Evolutionary conservation across 2,888 invertebrate species (phyloP).

Genomic region (Apantesis nais): DNA sequence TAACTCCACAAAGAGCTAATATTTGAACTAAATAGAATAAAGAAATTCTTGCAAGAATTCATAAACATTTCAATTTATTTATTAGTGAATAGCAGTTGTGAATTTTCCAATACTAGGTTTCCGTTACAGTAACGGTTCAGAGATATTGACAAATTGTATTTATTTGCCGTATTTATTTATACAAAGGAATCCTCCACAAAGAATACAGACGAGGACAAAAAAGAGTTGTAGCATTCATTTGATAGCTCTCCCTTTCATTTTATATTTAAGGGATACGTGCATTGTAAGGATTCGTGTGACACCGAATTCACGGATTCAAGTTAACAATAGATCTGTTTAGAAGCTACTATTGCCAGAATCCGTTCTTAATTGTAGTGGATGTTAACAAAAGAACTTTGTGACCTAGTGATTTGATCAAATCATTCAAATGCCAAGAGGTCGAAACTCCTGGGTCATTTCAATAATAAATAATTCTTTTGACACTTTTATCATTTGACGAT

Average conservation of each 20-base stretch:
- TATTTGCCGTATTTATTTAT: slow-evolving; percentile 17
- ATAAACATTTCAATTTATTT: neutral
- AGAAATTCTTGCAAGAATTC: neutral
- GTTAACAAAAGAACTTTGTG: slow-evolving; percentile 32
- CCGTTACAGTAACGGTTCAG: slow-evolving; percentile 3
- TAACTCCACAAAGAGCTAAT: neutral
- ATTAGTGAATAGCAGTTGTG: neutral
- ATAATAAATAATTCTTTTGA: slow-evolving; percentile 1
- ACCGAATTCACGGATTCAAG: slow-evolving; percentile 24
- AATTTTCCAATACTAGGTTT: slow-evolving; percentile 1
- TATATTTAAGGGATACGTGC: slow-evolving; percentile 25
- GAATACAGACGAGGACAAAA: slow-evolving; percentile 3
- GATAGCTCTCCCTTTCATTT: slow-evolving; percentile 18
- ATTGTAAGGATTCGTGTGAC: slow-evolving; percentile 22
- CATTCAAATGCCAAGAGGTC: slow-evolving; percentile 27
- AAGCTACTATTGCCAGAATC: slow-evolving; percentile 37
- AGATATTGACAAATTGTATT: slow-evolving; percentile 15
- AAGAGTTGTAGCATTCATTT: slow-evolving; percentile 23
- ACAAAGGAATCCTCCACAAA: slow-evolving; percentile 24
- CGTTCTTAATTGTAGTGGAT: slow-evolving; percentile 51
- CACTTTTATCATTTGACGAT: neutral
- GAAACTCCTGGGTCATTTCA: slow-evolving; percentile 8
- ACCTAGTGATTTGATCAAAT: neutral
- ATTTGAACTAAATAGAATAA: neutral
- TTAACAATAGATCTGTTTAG: slow-evolving; percentile 50